phyloP scores from a whole-genome alignment of 2,888 invertebrate genomes.

The Mythimna loreyi region DNA sequence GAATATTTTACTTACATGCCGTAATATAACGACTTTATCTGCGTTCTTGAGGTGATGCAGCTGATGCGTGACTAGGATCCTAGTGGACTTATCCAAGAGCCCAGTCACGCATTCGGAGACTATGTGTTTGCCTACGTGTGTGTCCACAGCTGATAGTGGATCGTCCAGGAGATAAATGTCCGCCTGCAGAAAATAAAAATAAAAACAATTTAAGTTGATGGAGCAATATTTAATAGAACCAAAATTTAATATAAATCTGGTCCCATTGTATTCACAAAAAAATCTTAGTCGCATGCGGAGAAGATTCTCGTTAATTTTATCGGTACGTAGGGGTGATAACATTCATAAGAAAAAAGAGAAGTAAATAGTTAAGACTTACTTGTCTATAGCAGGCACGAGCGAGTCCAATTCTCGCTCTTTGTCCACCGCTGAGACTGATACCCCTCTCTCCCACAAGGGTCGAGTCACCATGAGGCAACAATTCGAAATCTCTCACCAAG shows the following conservation, averaged over 20 bases:
- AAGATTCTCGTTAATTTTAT: background rate
- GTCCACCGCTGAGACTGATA: slow-evolving; percentile 94
- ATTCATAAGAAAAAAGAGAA: background rate
- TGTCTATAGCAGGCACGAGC: slow-evolving; percentile 95
- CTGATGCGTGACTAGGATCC: slow-evolving; percentile 96
- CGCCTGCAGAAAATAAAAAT: slow-evolving; percentile 82
- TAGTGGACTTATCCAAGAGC: slow-evolving; percentile 91
- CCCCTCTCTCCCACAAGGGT: slow-evolving; percentile 95
- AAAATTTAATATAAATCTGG: background rate
- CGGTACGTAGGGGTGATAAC: no score
- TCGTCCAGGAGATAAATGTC: slow-evolving; percentile 95
- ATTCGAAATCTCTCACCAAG: slow-evolving; percentile 92
- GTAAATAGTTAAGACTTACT: slow-evolving; percentile 84
- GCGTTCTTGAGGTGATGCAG: slow-evolving; percentile 94
- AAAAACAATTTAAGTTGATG: no score
- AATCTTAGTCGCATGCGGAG: background rate
- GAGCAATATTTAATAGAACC: no score
- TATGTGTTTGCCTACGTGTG: slow-evolving; percentile 93
- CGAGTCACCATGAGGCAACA: slow-evolving; percentile 93
- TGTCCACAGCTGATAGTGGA: slow-evolving; percentile 94
- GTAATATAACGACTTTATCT: slow-evolving; percentile 92
- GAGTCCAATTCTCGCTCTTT: slow-evolving; percentile 94
- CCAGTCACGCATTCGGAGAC: slow-evolving; percentile 93
- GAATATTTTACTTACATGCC: slow-evolving; percentile 89
- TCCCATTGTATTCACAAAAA: background rate